A percentile compares a stretch with the other conserved stretches of the same genome.
These are phyloP conservation scores for Coptodon rendalli DNA, from an alignment of 2,113 vertebrate species.

Conservation along the genomic window DNA sequence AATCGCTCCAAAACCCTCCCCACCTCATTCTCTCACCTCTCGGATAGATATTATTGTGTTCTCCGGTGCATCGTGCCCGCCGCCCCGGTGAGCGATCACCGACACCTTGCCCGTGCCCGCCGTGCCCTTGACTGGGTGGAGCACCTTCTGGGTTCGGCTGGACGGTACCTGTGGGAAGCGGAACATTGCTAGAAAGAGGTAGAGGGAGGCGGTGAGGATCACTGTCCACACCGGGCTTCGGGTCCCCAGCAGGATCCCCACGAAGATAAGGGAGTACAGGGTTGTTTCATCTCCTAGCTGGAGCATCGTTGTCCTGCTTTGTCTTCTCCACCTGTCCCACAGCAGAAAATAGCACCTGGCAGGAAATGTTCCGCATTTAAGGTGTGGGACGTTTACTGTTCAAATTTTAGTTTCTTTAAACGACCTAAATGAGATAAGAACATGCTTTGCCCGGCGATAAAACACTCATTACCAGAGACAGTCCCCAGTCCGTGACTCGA, in stretches of 20 bases:
- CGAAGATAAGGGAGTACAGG: slow-evolving; percentile 74
- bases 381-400: background rate
- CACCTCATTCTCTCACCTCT: slow-evolving; percentile 67
- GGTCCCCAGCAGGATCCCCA: slow-evolving; percentile 68
- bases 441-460: background rate
- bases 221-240: slow-evolving; percentile 77
- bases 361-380: background rate
- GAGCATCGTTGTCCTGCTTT: slow-evolving; percentile 53
- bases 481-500: background rate
- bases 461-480: background rate
- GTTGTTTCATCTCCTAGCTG: slow-evolving; percentile 70
- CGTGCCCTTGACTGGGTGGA: slow-evolving; percentile 64
- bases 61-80: slow-evolving; percentile 90
- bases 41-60: slow-evolving; percentile 89
- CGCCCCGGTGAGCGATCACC: slow-evolving; percentile 85
- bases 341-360: background rate
- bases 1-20: background rate
- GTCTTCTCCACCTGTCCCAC: background rate
- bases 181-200: slow-evolving; percentile 73
- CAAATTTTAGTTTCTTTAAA: background rate
- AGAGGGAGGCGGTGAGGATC: slow-evolving; percentile 72
- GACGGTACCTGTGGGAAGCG: slow-evolving; percentile 76
- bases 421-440: background rate
- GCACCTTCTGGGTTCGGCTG: slow-evolving; percentile 72
- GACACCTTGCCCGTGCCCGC: slow-evolving; percentile 48